Conservation (phyloP, 2,797 vertebrate genomes). For the Etheostoma perlongum region DNA sequence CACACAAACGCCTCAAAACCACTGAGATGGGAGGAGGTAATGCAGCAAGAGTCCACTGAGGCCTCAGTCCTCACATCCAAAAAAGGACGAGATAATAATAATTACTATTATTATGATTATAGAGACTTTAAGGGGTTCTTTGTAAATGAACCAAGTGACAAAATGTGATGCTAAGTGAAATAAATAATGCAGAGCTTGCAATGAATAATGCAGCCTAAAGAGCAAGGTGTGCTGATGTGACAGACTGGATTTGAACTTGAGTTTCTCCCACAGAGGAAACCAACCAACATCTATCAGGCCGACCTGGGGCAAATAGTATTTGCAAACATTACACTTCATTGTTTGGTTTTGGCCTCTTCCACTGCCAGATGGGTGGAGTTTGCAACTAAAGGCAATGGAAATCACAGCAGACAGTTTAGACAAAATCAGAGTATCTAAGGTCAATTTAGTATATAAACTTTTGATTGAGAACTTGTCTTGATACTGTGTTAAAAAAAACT, state of each 20-base stretch:
- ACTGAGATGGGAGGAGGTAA: constrained; percentile 22
- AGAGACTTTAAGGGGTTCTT: constrained; percentile 27
- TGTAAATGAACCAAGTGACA: constrained; percentile 55
- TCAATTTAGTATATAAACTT: constrained; percentile 35
- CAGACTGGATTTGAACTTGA: constrained; percentile 67
- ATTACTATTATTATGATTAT: constrained; percentile 2
- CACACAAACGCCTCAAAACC: constrained; percentile 59
- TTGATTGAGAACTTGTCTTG: constrained; percentile 27
- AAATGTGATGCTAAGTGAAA: constrained; percentile 63
- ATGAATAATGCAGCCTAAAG: constrained; percentile 72
- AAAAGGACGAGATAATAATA: constrained; percentile 7
- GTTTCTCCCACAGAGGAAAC: constrained; percentile 66
- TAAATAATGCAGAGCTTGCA: constrained; percentile 66
- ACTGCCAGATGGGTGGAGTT: constrained; percentile 62
- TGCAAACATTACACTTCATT: constrained; percentile 72
- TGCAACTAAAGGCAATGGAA: constrained; percentile 42
- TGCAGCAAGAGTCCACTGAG: constrained; percentile 9
- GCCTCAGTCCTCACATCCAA: constrained; percentile 19
- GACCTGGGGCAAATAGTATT: constrained; percentile 65
- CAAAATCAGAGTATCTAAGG: constrained; percentile 34
- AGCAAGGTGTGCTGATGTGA: constrained; percentile 66
- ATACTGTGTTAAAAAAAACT: constrained; percentile 5
- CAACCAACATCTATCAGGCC: constrained; percentile 56
- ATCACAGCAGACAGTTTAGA: constrained; percentile 59
- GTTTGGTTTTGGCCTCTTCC: constrained; percentile 67